Evolutionary conservation across 2,888 invertebrate genomes (phyloP).

Genomic region (Trachelus tabidus): DNA sequence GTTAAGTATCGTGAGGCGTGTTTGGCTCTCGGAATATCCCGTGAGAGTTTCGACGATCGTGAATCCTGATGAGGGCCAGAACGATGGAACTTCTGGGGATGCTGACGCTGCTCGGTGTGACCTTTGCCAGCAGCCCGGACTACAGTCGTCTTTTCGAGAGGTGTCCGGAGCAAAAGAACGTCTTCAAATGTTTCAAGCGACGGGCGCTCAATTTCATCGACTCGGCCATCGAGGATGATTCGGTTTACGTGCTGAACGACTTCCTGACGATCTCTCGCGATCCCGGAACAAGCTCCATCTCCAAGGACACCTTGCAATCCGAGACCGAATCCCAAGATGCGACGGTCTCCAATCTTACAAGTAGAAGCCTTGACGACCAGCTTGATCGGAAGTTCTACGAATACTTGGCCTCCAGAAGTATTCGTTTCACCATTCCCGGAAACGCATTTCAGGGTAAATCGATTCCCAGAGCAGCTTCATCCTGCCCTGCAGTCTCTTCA

Average conservation of each 20-base stretch:
- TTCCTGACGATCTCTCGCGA: slow-evolving; percentile 57
- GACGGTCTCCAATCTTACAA: slow-evolving; percentile 37
- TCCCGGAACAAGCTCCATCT: slow-evolving; percentile 29
- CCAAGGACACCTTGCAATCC: neutral
- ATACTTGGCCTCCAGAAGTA: slow-evolving; percentile 57
- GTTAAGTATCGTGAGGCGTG: neutral
- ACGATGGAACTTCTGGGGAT: slow-evolving; percentile 20
- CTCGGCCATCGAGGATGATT: slow-evolving; percentile 55
- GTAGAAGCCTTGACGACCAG: slow-evolving; percentile 54
- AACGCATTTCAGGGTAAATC: slow-evolving; percentile 60
- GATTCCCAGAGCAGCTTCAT: too few species aligned
- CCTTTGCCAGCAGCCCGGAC: slow-evolving; percentile 34
- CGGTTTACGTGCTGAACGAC: slow-evolving; percentile 59
- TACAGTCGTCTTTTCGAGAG: slow-evolving; percentile 56
- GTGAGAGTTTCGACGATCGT: neutral
- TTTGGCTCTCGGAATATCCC: neutral
- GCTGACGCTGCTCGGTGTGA: slow-evolving; percentile 20
- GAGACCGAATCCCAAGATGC: slow-evolving; percentile 10
- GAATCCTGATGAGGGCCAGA: slow-evolving; percentile 32
- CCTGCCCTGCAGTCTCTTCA: neutral
- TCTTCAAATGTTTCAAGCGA: slow-evolving; percentile 59
- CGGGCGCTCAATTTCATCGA: slow-evolving; percentile 58
- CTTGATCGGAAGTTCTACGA: slow-evolving; percentile 60
- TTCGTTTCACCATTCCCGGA: slow-evolving; percentile 61
- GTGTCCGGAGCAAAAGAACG: slow-evolving; percentile 58